A percentile compares a stretch with the other conserved stretches of the same genome.
Conservation (phyloP, 2,113 vertebrate genomes). For the Trogon melanurus region DNA sequence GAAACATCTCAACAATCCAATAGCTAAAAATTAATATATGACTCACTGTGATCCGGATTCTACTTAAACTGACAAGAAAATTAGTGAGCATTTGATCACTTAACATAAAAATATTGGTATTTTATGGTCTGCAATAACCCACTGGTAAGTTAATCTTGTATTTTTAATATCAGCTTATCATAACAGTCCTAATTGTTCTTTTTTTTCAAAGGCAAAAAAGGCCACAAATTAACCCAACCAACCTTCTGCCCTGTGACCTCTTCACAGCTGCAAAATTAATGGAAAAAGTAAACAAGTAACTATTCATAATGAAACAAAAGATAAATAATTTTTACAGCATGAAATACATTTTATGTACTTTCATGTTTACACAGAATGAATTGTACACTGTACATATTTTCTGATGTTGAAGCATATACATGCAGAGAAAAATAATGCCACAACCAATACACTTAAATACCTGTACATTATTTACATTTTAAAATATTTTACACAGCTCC, state of each 20-base stretch:
- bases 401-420: neutral
- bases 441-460: neutral
- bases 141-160: neutral
- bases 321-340: neutral
- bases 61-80: neutral
- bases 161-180: neutral
- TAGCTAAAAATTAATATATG: neutral
- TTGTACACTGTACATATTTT: constrained; percentile 12
- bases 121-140: neutral
- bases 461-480: constrained; percentile 55
- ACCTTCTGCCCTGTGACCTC: neutral
- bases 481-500: constrained; percentile 18
- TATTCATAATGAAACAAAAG: neutral
- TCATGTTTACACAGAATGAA: neutral
- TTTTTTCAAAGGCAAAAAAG: neutral
- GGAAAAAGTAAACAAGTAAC: neutral
- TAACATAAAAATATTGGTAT: neutral
- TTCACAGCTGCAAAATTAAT: neutral
- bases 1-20: neutral
- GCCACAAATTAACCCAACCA: neutral
- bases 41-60: neutral
- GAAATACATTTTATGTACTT: neutral
- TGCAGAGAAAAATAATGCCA: neutral
- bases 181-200: neutral
- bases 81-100: neutral